Evolutionary conservation across 2,888 invertebrate species (phyloP).

Genomic region (Xestobium rufovillosum): DNA sequence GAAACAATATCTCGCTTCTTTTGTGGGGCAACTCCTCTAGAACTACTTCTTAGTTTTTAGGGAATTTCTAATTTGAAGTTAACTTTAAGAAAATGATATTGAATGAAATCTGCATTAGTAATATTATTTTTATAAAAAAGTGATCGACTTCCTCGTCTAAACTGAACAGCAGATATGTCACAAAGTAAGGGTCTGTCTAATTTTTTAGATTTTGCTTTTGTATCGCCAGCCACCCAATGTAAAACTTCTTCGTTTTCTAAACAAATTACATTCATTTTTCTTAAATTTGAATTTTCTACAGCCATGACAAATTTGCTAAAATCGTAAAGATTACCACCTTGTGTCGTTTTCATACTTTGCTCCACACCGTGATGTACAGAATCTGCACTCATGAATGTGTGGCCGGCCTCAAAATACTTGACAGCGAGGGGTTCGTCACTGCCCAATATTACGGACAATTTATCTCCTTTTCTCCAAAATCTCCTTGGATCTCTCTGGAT

Average conservation of each 20-base stretch:
- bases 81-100: conserved; percentile 5
- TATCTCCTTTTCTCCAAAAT: no score
- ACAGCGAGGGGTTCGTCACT: no score
- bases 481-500: no score
- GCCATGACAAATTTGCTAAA: conserved; percentile 9
- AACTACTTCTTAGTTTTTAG: neutral
- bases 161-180: conserved; percentile 5
- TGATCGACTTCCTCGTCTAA: neutral
- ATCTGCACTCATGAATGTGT: conserved; percentile 18
- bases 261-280: conserved; percentile 15
- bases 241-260: conserved; percentile 14
- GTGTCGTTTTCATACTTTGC: conserved; percentile 12
- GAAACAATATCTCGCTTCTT: conserved; percentile 4
- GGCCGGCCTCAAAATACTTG: no score
- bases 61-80: conserved; percentile 2
- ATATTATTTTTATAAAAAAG: conserved; percentile 2
- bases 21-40: conserved; percentile 4
- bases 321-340: conserved; percentile 10
- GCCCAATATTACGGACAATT: no score
- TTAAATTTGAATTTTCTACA: conserved; percentile 13
- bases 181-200: conserved; percentile 5
- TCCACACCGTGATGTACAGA: conserved; percentile 19
- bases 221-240: conserved; percentile 5
- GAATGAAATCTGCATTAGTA: neutral
- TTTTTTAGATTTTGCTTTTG: conserved; percentile 8